Conservation (phyloP, 2,113 vertebrate genomes). For the Junco hyemalis region DNA sequence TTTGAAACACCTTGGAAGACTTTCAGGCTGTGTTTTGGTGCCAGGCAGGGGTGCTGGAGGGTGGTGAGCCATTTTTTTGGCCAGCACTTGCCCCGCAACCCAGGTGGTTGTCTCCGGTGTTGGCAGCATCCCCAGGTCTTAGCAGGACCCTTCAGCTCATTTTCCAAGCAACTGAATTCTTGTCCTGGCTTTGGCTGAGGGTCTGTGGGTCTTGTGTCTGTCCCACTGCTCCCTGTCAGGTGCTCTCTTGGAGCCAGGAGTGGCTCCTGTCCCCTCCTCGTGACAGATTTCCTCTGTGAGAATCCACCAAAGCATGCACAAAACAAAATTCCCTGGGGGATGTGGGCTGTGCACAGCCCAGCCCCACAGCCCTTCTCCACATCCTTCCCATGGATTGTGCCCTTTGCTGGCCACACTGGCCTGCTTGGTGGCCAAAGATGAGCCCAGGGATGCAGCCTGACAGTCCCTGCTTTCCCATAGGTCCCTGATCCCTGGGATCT, state of each 20-base stretch:
- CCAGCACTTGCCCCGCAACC: background rate
- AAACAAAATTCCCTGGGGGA: background rate
- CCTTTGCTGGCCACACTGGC: background rate
- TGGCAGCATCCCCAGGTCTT: background rate
- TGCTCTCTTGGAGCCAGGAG: background rate
- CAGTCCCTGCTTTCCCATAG: background rate
- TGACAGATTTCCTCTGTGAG: background rate
- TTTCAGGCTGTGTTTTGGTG: background rate
- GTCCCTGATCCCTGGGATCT: background rate
- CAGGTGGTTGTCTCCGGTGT: background rate
- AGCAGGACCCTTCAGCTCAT: background rate
- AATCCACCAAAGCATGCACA: accelerated
- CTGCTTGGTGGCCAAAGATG: background rate
- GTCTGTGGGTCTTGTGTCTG: background rate
- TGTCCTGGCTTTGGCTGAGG: background rate
- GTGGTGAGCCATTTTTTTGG: background rate
- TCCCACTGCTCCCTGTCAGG: background rate
- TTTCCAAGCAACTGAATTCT: background rate
- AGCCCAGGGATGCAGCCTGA: background rate
- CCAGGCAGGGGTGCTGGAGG: background rate
- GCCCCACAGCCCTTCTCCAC: background rate
- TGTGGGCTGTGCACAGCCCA: background rate
- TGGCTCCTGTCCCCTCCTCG: background rate
- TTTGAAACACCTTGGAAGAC: background rate
- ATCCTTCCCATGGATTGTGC: accelerated